Evolutionary conservation across 2,888 invertebrate genomes (phyloP).

Genomic region (Gari tellinella): DNA sequence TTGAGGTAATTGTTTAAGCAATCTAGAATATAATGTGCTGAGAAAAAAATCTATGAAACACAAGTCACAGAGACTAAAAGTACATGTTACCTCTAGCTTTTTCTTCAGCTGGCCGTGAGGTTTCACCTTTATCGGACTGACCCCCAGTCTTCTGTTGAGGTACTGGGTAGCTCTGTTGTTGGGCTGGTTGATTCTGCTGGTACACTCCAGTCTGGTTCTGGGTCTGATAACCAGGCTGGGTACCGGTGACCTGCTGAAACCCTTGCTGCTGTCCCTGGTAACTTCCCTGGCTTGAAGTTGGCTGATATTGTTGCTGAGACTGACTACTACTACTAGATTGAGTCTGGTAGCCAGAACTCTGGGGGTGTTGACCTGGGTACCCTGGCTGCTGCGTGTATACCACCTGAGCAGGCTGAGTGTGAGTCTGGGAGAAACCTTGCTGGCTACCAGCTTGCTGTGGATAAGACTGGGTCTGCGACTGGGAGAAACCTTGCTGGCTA

Average conservation of each 20-base stretch:
- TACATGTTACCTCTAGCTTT: no score
- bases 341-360: background rate
- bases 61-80: no score
- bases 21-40: no score
- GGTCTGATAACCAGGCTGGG: background rate
- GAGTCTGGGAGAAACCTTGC: background rate
- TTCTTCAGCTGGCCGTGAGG: background rate
- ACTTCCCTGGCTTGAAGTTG: no score
- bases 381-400: background rate
- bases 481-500: slow-evolving; percentile 1
- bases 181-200: slow-evolving; percentile 15
- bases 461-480: background rate
- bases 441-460: background rate
- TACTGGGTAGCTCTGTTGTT: slow-evolving; percentile 5
- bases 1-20: no score
- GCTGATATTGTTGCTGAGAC: no score
- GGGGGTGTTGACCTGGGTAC: background rate
- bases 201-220: background rate
- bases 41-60: no score
- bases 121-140: background rate
- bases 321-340: no score
- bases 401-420: slow-evolving; percentile 1
- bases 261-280: background rate
- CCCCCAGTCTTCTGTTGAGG: slow-evolving; percentile 3
- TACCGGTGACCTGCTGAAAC: slow-evolving; percentile 1